Base-by-base conservation (phyloP, 2,888 invertebrate species). In the Xestia sexstrigata region DNA sequence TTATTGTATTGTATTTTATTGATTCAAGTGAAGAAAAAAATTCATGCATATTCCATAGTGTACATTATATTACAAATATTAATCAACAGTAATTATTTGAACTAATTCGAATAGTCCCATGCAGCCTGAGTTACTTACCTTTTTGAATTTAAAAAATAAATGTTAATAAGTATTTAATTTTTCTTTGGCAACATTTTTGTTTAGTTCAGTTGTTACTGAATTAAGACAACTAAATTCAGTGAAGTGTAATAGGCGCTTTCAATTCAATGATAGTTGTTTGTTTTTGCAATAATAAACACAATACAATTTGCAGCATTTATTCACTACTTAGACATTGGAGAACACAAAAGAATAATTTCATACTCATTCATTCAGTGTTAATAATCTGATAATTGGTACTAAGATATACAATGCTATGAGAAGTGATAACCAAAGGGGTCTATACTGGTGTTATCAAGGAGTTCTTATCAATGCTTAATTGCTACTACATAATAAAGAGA, bases 331-430 rank as follows among this genome's bases (percentile, higher is more conserved):
- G 6, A 23, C 7, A 47, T n/a, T 20, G 15, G 17, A 26, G 8
- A 30, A 58, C 20, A 47, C 15, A 74, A 74, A 60, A 3, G n/a
- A 20, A 60, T 35, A 8, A 55, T 45, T 74, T 63, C 20, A 62
- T 17, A 66, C n/a, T 45, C 74, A 75, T 79, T 82, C 65, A 81
- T 58, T 74, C 39, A 82, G 9, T 26, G 15, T 66, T 52, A 20
- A 62, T 45, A n/a, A 65, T 45, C 17, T 49, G 65, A 65, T 77
- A 83, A 62, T 65, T 45, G 47, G 13, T 58, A 83, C 55, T 49
- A 49, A 42, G 58, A 47, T 79, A 45, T 20, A 30, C 35, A 62
- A 52, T 81, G 60, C 42, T 49, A 26, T 49, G 35, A 82, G 47
- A 35, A 69, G 35, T 45, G 42, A 69, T 63, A 68, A 83, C 30